Base-by-base conservation (phyloP, 1,140 invertebrate species). In the Dendroctonus ponderosae region DNA sequence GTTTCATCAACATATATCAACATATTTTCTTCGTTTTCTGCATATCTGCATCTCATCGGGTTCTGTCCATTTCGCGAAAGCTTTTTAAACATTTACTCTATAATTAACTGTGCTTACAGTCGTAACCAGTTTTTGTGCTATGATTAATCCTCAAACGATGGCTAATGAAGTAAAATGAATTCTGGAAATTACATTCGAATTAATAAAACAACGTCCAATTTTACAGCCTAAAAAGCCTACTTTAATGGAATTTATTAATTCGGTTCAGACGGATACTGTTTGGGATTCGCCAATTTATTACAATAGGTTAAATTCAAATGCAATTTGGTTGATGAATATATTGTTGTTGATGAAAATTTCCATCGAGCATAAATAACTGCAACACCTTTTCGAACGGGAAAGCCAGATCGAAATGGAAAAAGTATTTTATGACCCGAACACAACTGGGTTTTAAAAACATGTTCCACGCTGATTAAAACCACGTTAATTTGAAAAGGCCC, bases 331-430 rank as follows among this genome's bases (percentile, higher is more conserved):
- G 56, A 58, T 58, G 40, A 58, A 58, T 58, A 44, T 58, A 58
- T 58, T 58, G 56, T 58, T 46, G 56, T n/a, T n/a, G n/a, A n/a
- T n/a, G 56, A 58, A 58, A 58, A 12, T 58, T 58, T 58, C 43
- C 41, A 46, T 43, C 38, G 41, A n/a, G 12, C 41, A 43, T 46
- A 58, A 58, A 58, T 46, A 11, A 46, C 12, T 11, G 43, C 43
- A 46, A 46, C 43, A 46, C 43, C 43, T 46, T 46, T 46, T 12
- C 12, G 4, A 46, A 4, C 26, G 26, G 26, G 26, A 26, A 26
- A 26, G 26, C 26, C 26, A 1, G 26, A 26, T 26, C 26, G 26
- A 26, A 26, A 26, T 26, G 26, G 26, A 26, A 26, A 26, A 26
- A 26, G 26, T 26, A 26, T 26, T 26, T 26, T 26, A 26, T 26